Percentiles rank a stretch among this genome's conserved stretches.
These are phyloP conservation scores for Diloba caeruleocephala DNA, from an alignment of 2,888 invertebrate genomes.

Conservation along the genomic window DNA sequence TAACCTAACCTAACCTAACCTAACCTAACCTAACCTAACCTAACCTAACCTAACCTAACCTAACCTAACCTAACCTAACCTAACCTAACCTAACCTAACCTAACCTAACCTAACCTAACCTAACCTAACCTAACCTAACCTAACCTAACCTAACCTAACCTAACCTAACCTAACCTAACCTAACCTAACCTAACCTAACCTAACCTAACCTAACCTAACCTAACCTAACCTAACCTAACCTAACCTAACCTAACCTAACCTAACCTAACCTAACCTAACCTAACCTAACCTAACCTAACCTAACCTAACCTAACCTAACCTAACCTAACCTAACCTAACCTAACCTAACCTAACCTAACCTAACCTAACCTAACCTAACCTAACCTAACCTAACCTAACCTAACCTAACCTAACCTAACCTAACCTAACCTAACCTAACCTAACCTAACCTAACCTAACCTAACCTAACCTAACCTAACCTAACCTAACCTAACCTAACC, in stretches of 20 bases:
- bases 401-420: no score
- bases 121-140: constrained; percentile 38
- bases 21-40: constrained; percentile 30
- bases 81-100: constrained; percentile 29
- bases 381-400: no score
- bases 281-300: no score
- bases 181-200: constrained; percentile 28
- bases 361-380: no score
- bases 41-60: constrained; percentile 31
- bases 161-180: constrained; percentile 24
- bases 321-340: no score
- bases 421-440: no score
- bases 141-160: constrained; percentile 28
- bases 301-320: no score
- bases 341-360: no score
- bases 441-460: no score
- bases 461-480: no score
- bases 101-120: constrained; percentile 41
- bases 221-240: constrained; percentile 24
- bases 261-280: constrained; percentile 22
- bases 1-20: constrained; percentile 37
- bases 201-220: constrained; percentile 32
- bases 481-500: no score
- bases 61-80: constrained; percentile 29
- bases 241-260: constrained; percentile 24